phyloP scores from a whole-genome alignment of 2,797 vertebrate genomes.

The Gila robusta region DNA sequence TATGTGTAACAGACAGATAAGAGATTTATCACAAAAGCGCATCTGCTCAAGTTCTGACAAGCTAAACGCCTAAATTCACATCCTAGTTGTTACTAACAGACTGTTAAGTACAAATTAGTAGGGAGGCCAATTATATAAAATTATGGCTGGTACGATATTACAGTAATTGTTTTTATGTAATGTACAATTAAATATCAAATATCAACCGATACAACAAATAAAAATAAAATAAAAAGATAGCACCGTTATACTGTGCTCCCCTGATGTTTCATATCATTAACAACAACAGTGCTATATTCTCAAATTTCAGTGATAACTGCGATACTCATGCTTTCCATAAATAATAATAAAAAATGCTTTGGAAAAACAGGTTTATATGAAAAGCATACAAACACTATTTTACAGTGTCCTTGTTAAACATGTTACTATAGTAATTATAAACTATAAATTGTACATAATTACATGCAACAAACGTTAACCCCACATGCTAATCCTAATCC shows the following conservation, averaged over 20 bases:
- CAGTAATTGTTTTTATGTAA: not conserved
- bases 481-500: no score
- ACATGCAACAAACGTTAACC: no score
- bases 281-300: not conserved
- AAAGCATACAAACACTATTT: no score
- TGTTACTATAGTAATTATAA: no score
- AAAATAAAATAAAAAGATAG: not conserved
- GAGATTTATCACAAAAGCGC: not conserved
- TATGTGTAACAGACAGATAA: not conserved
- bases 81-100: not conserved
- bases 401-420: no score
- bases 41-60: conserved; percentile 23
- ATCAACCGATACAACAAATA: not conserved
- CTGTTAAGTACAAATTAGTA: not conserved
- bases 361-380: no score
- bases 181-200: not conserved
- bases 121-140: not conserved
- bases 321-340: no score
- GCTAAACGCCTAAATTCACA: not conserved
- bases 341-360: no score
- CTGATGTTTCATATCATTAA: not conserved
- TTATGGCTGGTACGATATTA: not conserved
- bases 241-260: not conserved
- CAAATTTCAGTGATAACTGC: no score
- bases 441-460: no score